These are phyloP conservation scores for Brachyptera risi DNA, from an alignment of 2,888 invertebrate species.

Conservation along the genomic window DNA sequence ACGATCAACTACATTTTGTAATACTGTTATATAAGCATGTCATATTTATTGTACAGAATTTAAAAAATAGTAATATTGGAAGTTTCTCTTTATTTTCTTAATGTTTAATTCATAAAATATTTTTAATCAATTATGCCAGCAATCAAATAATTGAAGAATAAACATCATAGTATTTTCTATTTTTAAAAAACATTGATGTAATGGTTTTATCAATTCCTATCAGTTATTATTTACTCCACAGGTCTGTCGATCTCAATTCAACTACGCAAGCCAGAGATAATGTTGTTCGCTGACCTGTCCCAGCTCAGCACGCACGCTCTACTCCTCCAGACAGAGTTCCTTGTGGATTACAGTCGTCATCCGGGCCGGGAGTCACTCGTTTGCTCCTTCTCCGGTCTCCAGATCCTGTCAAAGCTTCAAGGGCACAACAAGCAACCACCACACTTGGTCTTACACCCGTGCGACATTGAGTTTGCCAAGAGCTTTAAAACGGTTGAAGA, in stretches of 20 bases:
- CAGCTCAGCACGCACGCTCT: constrained; percentile 53
- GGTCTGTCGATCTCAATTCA: constrained; percentile 67
- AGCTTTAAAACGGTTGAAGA: constrained; percentile 60
- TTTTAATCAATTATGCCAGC: not conserved
- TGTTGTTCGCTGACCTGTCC: constrained; percentile 57
- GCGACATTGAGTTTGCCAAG: constrained; percentile 65
- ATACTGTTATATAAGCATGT: too few relatives aligned
- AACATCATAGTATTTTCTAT: too few relatives aligned
- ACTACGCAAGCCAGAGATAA: constrained; percentile 71
- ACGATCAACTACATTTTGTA: too few relatives aligned
- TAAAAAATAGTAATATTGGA: not conserved
- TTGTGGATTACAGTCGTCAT: constrained; percentile 66
- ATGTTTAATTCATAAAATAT: not conserved
- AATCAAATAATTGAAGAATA: not conserved
- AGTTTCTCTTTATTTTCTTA: not conserved
- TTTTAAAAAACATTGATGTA: not conserved
- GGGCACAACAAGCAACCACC: constrained; percentile 29
- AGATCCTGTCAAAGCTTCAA: constrained; percentile 57
- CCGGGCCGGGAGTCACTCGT: constrained; percentile 61
- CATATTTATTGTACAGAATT: too few relatives aligned
- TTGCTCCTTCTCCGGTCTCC: constrained; percentile 56
- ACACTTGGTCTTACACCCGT: constrained; percentile 55
- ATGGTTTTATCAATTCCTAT: too few relatives aligned
- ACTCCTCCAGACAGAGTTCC: constrained; percentile 63
- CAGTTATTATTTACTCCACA: constrained; percentile 31